Percentiles rank a stretch among this genome's conserved stretches.
Evolutionary conservation across 1,140 invertebrate species (phyloP).

Genomic region (Maniola jurtina): DNA sequence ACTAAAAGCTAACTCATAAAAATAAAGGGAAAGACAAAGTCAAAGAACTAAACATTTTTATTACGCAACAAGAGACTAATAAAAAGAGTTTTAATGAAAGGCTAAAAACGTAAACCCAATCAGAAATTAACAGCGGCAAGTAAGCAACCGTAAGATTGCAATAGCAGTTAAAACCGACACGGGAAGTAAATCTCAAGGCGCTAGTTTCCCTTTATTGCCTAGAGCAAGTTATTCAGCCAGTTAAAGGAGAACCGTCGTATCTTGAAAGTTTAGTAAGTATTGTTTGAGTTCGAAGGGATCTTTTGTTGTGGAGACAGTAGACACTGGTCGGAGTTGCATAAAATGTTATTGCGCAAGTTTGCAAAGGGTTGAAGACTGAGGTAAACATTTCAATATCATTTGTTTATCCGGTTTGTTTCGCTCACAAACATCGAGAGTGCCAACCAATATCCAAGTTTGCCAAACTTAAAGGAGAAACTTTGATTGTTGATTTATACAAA

Average conservation of each 20-base stretch:
- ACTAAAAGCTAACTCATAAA: too few relatives aligned
- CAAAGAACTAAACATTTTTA: background rate
- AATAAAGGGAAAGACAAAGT: background rate
- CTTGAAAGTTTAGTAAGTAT: slow-evolving; percentile 19
- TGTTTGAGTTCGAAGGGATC: slow-evolving; percentile 27
- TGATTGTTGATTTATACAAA: slow-evolving; percentile 23
- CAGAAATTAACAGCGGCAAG: slow-evolving; percentile 20
- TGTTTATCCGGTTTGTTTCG: slow-evolving; percentile 41
- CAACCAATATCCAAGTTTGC: slow-evolving; percentile 29
- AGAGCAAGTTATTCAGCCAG: slow-evolving; percentile 45
- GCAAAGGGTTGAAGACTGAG: slow-evolving; percentile 39
- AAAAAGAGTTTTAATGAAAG: background rate
- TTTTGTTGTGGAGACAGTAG: slow-evolving; percentile 22
- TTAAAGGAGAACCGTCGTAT: slow-evolving; percentile 38
- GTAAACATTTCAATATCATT: slow-evolving; percentile 61
- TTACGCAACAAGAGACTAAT: background rate
- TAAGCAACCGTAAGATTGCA: slow-evolving; percentile 50
- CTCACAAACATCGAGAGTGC: slow-evolving; percentile 32
- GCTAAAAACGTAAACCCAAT: slow-evolving; percentile 13
- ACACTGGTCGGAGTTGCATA: slow-evolving; percentile 45
- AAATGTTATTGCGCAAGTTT: slow-evolving; percentile 55
- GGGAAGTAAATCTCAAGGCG: slow-evolving; percentile 50
- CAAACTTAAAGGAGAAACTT: slow-evolving; percentile 29
- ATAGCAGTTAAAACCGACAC: slow-evolving; percentile 50
- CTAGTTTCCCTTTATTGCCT: slow-evolving; percentile 45